Percentiles rank a stretch among this genome's conserved stretches.
Evolutionary conservation across 2,797 vertebrate species (phyloP).

Genomic region (Jordanella pulchra): DNA sequence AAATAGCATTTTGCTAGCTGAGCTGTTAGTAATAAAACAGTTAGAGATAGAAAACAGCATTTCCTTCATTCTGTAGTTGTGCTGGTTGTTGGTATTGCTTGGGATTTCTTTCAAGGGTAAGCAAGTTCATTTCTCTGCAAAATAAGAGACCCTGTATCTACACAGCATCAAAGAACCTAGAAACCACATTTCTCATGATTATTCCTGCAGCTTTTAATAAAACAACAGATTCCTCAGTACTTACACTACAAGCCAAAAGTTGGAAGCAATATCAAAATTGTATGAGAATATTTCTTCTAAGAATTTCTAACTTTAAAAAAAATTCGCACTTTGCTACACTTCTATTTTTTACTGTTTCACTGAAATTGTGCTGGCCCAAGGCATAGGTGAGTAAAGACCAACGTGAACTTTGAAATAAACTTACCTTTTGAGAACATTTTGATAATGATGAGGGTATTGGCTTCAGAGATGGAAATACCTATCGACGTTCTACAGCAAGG

Average conservation of each 20-base stretch:
- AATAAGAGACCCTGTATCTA: background rate
- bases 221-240: background rate
- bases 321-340: too few species aligned
- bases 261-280: background rate
- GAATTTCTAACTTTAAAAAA: too few species aligned
- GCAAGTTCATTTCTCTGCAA: background rate
- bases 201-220: background rate
- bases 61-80: background rate
- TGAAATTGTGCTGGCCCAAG: too few species aligned
- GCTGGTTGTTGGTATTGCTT: background rate
- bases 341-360: too few species aligned
- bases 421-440: too few species aligned
- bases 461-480: too few species aligned
- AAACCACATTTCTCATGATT: too few species aligned
- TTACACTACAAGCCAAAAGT: background rate
- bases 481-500: too few species aligned
- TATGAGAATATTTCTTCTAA: background rate
- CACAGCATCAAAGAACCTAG: background rate
- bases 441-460: too few species aligned
- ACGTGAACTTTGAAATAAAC: too few species aligned
- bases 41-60: too few species aligned
- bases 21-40: background rate
- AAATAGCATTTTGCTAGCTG: background rate
- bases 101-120: background rate
- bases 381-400: too few species aligned